phyloP scores from a whole-genome alignment of 2,888 invertebrate genomes.

The Adela reaumurella region DNA sequence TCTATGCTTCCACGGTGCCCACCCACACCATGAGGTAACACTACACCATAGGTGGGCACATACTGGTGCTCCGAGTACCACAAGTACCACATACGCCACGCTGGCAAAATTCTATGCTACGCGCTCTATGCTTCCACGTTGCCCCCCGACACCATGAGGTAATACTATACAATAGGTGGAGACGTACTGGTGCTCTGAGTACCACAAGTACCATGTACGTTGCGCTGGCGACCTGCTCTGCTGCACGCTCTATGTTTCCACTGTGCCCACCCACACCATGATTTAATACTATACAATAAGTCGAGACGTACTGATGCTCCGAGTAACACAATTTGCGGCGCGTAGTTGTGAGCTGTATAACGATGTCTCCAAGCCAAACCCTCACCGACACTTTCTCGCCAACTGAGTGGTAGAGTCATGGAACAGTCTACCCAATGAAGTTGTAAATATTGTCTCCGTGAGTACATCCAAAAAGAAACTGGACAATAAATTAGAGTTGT shows the following conservation, averaged over 20 bases:
- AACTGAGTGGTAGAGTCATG: too few relatives aligned
- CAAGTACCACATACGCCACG: conserved; percentile 74
- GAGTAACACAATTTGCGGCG: too few relatives aligned
- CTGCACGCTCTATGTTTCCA: conserved; percentile 68
- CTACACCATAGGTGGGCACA: conserved; percentile 54
- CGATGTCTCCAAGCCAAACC: too few relatives aligned
- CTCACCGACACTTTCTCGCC: too few relatives aligned
- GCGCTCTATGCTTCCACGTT: conserved; percentile 70
- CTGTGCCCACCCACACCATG: conserved; percentile 74
- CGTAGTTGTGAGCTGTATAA: too few relatives aligned
- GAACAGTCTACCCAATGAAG: too few relatives aligned
- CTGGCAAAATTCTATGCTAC: conserved; percentile 66
- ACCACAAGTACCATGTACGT: conserved; percentile 80
- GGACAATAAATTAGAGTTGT: too few relatives aligned
- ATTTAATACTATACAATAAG: conserved; percentile 59
- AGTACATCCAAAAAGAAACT: too few relatives aligned
- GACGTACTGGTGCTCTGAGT: conserved; percentile 49
- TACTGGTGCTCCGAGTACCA: conserved; percentile 86
- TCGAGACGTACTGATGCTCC: too few relatives aligned
- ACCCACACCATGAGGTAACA: conserved; percentile 69
- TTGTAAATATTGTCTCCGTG: too few relatives aligned
- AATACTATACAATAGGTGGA: conserved; percentile 1
- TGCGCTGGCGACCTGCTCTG: conserved; percentile 64
- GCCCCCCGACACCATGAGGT: conserved; percentile 74
- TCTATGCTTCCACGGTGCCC: conserved; percentile 71